Base-by-base conservation (phyloP, 2,797 vertebrate species). In the Cygnus olor region DNA sequence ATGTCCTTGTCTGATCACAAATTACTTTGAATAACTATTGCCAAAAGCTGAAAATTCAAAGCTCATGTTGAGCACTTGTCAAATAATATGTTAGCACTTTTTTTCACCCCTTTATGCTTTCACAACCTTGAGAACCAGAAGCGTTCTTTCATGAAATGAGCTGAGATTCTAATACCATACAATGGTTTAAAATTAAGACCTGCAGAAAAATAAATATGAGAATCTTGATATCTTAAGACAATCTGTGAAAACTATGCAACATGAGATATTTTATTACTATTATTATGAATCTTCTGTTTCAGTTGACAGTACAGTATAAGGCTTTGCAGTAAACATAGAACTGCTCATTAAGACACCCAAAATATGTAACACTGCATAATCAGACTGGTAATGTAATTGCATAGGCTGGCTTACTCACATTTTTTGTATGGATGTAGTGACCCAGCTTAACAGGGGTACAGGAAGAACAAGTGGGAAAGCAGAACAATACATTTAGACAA, bases 221-320 rank as follows among this genome's bases (percentile, higher is more conserved):
- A 38, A 12, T 53, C 54, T 76, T n/a, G 18, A 28, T 38, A 63
- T 36, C 28, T n/a, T 36, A 84, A 45, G 13, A 45, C 10, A 70
- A 57, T 16, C 16, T 42, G 19, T 45, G 15, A 4, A 63, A 70
- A 63, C 15, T 51, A 49, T 6, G 47, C 1, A 49, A 27, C 9
- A 44, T 3, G 2, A 5, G 40, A 49, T 10, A 63, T 54, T 79
- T 87, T 40, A 14, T 57, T 71, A 38, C 0, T 0, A 64, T 54
- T 74, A 38, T 38, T 57, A 10, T 34, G 5, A 36, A 44, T 42
- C 6, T 27, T 71, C 16, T 73, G 4, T 78, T 88, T 70, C 3
- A 14, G 20, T 42, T 88, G 25, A 88, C 51, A 22, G 21, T 2
- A 3, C 11, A 69, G 25, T 28, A 24, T 9, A 56, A 58, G 34